Percentiles rank a stretch among this genome's conserved stretches.
Conservation (phyloP, 2,113 vertebrate genomes). For the Nothobranchius furzeri region DNA sequence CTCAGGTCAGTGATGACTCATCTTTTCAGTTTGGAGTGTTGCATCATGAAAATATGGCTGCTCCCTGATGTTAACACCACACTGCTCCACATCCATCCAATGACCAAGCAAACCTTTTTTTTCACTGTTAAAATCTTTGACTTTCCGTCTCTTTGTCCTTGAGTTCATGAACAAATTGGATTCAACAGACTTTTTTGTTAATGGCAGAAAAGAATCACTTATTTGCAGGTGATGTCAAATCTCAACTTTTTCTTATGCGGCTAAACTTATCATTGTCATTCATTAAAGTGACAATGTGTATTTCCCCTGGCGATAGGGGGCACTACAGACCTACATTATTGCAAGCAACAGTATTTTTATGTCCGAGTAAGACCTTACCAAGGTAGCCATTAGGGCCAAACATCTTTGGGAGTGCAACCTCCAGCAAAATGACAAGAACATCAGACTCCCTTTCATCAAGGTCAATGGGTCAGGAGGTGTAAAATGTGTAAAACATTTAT, state of each 20-base stretch:
- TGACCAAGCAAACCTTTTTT: constrained; percentile 13
- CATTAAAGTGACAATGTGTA: no score
- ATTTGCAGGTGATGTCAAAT: background rate
- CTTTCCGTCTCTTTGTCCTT: constrained; percentile 9
- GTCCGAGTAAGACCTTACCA: no score
- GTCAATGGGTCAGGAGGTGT: no score
- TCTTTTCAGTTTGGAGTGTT: constrained; percentile 44
- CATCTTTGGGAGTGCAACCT: no score
- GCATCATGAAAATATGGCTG: constrained; percentile 34
- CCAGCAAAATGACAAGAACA: no score
- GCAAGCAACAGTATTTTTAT: no score
- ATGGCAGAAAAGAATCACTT: background rate
- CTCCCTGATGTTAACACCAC: constrained; percentile 31
- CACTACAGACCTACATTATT: no score
- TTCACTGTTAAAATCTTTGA: constrained; percentile 6
- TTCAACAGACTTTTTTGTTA: background rate
- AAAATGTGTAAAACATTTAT: no score
- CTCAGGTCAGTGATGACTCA: constrained; percentile 55
- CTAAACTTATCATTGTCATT: background rate
- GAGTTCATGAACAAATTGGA: constrained; percentile 15
- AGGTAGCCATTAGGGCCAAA: no score
- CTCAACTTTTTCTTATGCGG: background rate
- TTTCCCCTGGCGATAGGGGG: no score
- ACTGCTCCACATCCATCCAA: constrained; percentile 43
- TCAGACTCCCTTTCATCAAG: no score